Evolutionary conservation across 1,140 invertebrate species (phyloP).

Genomic region (Proales similis): DNA sequence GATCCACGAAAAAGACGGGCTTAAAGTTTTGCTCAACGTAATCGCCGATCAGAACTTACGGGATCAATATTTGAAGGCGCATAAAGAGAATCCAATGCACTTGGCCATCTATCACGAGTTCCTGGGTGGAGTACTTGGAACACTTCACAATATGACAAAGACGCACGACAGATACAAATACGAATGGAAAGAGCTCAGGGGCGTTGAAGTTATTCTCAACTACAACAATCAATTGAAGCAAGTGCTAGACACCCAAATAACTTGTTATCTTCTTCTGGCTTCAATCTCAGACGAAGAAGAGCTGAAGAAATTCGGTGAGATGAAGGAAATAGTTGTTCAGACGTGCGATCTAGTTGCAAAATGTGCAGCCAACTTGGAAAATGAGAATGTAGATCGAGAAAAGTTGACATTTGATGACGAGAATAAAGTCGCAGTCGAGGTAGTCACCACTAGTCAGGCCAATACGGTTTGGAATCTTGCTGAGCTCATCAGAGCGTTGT

Average conservation of each 20-base stretch:
- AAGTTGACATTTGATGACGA: constrained; percentile 1
- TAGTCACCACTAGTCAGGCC: not conserved
- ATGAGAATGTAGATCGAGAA: not conserved
- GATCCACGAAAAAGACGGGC: too few relatives aligned
- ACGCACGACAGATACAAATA: constrained; percentile 18
- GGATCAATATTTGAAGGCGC: too few relatives aligned
- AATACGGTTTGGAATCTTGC: constrained; percentile 11
- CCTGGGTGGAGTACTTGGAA: not conserved
- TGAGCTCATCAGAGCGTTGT: not conserved
- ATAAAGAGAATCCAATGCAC: too few relatives aligned
- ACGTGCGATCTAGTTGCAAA: not conserved
- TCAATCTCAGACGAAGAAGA: constrained; percentile 22
- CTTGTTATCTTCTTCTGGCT: constrained; percentile 7
- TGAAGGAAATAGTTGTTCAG: not conserved
- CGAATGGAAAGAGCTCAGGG: constrained; percentile 28
- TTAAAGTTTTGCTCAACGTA: too few relatives aligned
- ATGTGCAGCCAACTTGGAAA: not conserved
- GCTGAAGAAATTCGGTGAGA: constrained; percentile 1
- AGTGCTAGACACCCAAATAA: not conserved
- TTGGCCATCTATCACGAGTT: too few relatives aligned
- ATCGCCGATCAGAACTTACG: too few relatives aligned
- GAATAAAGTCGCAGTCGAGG: constrained; percentile 1
- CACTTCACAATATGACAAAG: not conserved
- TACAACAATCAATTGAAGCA: not conserved
- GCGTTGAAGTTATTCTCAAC: not conserved